phyloP scores from a whole-genome alignment of 2,797 vertebrate genomes.

The Pantherophis alleghaniensis region DNA sequence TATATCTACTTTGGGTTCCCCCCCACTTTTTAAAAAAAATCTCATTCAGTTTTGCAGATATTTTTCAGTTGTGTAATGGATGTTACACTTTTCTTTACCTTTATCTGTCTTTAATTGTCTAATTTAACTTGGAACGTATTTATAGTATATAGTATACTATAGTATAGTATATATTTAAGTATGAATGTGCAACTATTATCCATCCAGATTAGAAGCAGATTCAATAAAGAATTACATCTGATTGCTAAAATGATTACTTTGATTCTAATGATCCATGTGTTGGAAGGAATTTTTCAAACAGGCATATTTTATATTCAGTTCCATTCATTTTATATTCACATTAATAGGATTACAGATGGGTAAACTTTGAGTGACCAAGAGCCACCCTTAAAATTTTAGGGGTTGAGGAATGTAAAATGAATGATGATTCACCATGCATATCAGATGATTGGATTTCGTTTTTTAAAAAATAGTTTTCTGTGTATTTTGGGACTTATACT shows the following conservation, averaged over 20 bases:
- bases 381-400: neutral
- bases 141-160: neutral
- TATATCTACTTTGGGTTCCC: neutral
- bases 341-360: neutral
- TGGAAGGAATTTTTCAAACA: neutral
- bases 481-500: neutral
- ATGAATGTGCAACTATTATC: neutral
- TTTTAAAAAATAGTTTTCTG: neutral
- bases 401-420: neutral
- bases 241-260: neutral
- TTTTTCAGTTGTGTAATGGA: constrained; percentile 22
- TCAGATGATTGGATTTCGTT: neutral
- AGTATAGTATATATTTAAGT: neutral
- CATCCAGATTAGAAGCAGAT: neutral
- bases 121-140: neutral
- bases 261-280: neutral
- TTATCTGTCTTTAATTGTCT: neutral
- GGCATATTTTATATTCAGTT: neutral
- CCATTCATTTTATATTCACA: neutral
- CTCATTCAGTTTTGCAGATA: constrained; percentile 3
- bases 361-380: neutral
- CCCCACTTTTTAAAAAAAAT: constrained; percentile 14
- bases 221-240: neutral
- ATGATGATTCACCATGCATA: neutral
- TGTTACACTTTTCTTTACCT: constrained; percentile 17